Evolutionary conservation across 2,113 vertebrate genomes (phyloP).

Genomic region (Ptychochromis oligacanthus): DNA sequence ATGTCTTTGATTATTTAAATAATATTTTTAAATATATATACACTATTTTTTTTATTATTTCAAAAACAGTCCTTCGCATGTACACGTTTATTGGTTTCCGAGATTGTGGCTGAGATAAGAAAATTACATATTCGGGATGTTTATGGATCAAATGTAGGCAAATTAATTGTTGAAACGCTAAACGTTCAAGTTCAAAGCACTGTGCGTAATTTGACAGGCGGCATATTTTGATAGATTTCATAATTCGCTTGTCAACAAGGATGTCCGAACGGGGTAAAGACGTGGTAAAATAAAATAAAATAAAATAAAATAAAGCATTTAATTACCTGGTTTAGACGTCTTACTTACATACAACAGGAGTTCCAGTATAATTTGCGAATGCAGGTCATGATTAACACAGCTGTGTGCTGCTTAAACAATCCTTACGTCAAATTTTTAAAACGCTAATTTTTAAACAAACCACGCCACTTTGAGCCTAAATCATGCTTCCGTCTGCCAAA

Average conservation of each 20-base stretch:
- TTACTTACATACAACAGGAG: not conserved
- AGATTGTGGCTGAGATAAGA: not conserved
- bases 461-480: not conserved
- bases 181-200: not conserved
- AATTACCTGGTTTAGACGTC: not conserved
- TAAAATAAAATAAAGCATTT: not conserved
- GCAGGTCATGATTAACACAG: not conserved
- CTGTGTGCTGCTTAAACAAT: not conserved
- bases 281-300: not conserved
- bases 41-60: not conserved
- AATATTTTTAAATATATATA: not conserved
- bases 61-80: not conserved
- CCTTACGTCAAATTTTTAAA: not conserved
- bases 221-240: not conserved
- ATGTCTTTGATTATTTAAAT: not conserved
- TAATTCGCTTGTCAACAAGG: not conserved
- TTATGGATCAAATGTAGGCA: not conserved
- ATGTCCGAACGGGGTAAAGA: not conserved
- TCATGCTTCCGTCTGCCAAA: not conserved
- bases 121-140: not conserved
- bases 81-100: not conserved
- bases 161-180: no score
- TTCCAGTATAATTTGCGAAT: not conserved
- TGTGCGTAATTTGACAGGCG: slow-evolving; percentile 5
- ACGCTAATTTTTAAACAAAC: not conserved